These are phyloP conservation scores for Taenaris catops DNA, from an alignment of 2,888 invertebrate species.

Conservation along the genomic window DNA sequence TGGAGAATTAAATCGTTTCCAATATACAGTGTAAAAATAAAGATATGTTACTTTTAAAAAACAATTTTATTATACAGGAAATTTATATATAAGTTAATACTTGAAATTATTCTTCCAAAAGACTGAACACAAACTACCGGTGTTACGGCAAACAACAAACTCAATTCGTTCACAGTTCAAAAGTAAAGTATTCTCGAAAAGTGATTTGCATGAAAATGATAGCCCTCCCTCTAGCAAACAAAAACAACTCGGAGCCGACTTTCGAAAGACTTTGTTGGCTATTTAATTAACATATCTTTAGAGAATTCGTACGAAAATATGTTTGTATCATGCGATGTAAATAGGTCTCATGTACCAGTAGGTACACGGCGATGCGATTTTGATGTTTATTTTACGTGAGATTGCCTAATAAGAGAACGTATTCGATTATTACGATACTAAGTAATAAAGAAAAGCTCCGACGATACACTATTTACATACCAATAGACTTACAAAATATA, in stretches of 20 bases:
- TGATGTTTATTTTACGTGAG: conserved; percentile 10
- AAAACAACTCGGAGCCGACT: conserved; percentile 50
- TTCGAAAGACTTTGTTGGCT: conserved; percentile 46
- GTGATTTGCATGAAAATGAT: conserved; percentile 66
- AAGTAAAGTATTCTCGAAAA: conserved; percentile 33
- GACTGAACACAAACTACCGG: conserved; percentile 21
- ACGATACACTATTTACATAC: no score
- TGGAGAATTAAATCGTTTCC: no score
- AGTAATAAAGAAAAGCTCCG: neutral
- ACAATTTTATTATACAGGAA: no score
- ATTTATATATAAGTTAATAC: no score
- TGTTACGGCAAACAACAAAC: conserved; percentile 23
- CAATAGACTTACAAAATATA: no score
- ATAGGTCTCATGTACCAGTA: conserved; percentile 12
- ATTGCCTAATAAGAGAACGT: conserved; percentile 13
- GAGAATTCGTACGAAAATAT: conserved; percentile 19
- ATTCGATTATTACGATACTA: conserved; percentile 1
- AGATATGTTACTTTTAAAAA: no score
- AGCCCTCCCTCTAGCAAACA: conserved; percentile 35
- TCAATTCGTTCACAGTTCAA: conserved; percentile 22
- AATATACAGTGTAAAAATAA: no score
- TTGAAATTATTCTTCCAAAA: no score
- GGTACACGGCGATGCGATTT: conserved; percentile 12
- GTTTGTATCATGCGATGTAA: conserved; percentile 15
- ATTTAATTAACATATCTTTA: conserved; percentile 29